phyloP scores from a whole-genome alignment of 2,797 vertebrate species.

The Gymnoscopelus microlampas region DNA sequence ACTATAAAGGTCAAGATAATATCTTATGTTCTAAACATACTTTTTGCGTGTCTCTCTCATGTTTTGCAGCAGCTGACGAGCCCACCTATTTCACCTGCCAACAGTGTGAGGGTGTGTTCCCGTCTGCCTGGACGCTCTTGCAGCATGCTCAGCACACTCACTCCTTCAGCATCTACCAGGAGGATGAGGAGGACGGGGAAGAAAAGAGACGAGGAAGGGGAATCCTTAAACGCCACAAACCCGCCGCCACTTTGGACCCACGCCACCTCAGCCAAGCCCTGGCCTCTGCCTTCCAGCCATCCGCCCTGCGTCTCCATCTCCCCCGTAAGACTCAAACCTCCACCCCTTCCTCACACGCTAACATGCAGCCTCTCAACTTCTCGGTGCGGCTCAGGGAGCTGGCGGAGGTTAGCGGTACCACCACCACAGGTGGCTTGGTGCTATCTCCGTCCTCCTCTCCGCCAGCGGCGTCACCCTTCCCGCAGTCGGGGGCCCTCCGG shows the following conservation, averaged over 20 bases:
- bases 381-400: constrained; percentile 81
- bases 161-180: constrained; percentile 85
- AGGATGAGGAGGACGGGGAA: constrained; percentile 49
- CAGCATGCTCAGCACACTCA: constrained; percentile 87
- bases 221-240: constrained; percentile 32
- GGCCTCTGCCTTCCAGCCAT: constrained; percentile 74
- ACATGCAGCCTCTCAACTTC: constrained; percentile 78
- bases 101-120: constrained; percentile 82
- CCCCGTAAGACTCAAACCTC: constrained; percentile 55
- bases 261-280: constrained; percentile 76
- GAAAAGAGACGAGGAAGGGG: constrained; percentile 32
- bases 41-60: background rate
- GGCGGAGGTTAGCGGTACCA: constrained; percentile 67
- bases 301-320: constrained; percentile 48
- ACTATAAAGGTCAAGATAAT: background rate
- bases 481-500: constrained; percentile 55
- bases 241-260: constrained; percentile 73
- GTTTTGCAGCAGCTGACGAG: constrained; percentile 68
- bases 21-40: background rate
- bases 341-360: constrained; percentile 25
- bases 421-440: constrained; percentile 43
- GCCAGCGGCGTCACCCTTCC: constrained; percentile 75
- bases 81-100: constrained; percentile 83
- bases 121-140: constrained; percentile 83
- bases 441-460: constrained; percentile 78